Evolutionary conservation across 2,888 invertebrate species (phyloP).

Genomic region (Mythimna ferrago): DNA sequence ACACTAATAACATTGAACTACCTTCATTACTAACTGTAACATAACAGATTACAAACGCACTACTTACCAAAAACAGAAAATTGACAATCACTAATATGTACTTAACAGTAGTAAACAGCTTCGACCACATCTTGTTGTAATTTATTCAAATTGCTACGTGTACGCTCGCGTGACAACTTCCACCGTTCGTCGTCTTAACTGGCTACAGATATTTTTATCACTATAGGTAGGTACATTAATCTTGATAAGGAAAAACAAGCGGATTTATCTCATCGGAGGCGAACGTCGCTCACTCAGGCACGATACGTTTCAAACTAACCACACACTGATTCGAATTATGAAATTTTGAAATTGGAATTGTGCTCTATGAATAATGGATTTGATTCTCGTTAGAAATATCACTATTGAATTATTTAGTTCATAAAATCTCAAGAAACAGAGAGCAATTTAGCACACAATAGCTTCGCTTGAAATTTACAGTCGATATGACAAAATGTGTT

Average conservation of each 20-base stretch:
- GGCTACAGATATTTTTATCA: conserved; percentile 85
- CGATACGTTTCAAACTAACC: conserved; percentile 50
- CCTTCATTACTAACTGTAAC: background rate
- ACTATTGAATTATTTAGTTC: conserved; percentile 6
- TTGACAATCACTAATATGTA: conserved; percentile 83
- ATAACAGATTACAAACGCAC: conserved; percentile 17
- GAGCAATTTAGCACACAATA: conserved; percentile 48
- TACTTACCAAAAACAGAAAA: conserved; percentile 87
- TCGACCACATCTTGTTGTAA: conserved; percentile 81
- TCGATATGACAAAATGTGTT: conserved; percentile 60
- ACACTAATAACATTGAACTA: conserved; percentile 39
- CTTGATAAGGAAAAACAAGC: conserved; percentile 88
- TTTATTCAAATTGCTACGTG: conserved; percentile 59
- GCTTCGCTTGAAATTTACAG: conserved; percentile 48
- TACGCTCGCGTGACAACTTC: conserved; percentile 73
- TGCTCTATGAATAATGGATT: conserved; percentile 14
- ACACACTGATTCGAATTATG: conserved; percentile 7
- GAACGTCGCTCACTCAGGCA: conserved; percentile 55
- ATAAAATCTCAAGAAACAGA: conserved; percentile 2
- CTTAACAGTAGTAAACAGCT: conserved; percentile 87
- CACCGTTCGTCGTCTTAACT: conserved; percentile 75
- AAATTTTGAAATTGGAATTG: conserved; percentile 22
- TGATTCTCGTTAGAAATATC: conserved; percentile 8
- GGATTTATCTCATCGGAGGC: conserved; percentile 78
- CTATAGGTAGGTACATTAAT: conserved; percentile 76